Evolutionary conservation across 2,797 vertebrate genomes (phyloP).

Genomic region (Lycodopsis pacificus): DNA sequence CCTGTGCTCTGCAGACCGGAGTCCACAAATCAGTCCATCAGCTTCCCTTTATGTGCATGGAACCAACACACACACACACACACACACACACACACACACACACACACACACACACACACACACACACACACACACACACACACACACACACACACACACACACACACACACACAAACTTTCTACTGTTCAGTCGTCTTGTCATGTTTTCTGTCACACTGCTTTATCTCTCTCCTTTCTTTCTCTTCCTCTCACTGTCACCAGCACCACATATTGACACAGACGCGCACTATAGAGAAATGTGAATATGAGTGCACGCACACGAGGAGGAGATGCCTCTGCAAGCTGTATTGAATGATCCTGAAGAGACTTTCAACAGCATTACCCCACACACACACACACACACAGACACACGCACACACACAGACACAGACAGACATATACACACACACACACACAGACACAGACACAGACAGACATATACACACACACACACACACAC

Average conservation of each 20-base stretch:
- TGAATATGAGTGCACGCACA: background rate
- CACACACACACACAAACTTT: background rate
- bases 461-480: no score
- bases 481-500: no score
- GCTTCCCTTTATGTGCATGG: background rate
- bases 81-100: conserved; percentile 9
- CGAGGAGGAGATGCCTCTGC: background rate
- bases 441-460: no score
- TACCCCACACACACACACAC: no score
- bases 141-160: conserved; percentile 2
- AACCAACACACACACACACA: background rate
- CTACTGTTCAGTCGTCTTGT: conserved; percentile 3
- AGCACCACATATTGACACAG: background rate
- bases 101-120: background rate
- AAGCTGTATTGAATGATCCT: background rate
- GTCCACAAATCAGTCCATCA: background rate
- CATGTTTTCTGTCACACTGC: conserved; percentile 2
- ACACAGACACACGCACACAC: no score
- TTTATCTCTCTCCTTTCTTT: conserved; percentile 2
- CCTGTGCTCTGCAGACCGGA: background rate
- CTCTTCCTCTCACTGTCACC: background rate
- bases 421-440: no score
- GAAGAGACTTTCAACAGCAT: background rate
- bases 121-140: conserved; percentile 14
- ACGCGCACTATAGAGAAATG: conserved; percentile 1